Evolutionary conservation across 2,797 vertebrate genomes (phyloP).

Genomic region (Malurus splendens): DNA sequence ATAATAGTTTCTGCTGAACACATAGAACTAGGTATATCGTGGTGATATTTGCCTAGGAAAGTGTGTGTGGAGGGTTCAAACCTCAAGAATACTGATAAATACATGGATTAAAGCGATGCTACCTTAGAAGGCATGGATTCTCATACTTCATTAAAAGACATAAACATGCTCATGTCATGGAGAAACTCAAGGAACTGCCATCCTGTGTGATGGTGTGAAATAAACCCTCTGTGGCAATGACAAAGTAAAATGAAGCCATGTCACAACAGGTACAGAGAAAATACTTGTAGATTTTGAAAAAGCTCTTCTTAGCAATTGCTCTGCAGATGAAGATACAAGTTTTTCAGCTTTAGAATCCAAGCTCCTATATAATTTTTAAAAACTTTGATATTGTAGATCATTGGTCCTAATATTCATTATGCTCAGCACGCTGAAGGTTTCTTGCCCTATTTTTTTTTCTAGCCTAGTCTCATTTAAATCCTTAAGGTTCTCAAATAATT

Average conservation of each 20-base stretch:
- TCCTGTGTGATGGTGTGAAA: not conserved
- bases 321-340: not conserved
- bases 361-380: not conserved
- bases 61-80: not conserved
- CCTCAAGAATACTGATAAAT: not conserved
- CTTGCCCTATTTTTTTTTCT: not conserved
- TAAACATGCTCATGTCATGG: not conserved
- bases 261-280: not conserved
- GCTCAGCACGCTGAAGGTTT: not conserved
- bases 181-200: slow-evolving; percentile 10
- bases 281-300: slow-evolving; percentile 1
- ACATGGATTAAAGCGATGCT: not conserved
- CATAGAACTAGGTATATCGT: not conserved
- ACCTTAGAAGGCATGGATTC: not conserved
- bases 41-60: not conserved
- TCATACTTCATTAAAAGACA: not conserved
- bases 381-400: not conserved
- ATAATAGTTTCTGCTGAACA: slow-evolving; percentile 15
- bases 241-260: not conserved
- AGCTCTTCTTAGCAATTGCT: not conserved
- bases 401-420: not conserved
- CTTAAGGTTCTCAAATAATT: not conserved
- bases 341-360: not conserved
- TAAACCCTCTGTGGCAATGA: not conserved
- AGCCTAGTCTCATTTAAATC: not conserved